A percentile compares a stretch with the other conserved stretches of the same genome.
Conservation (phyloP, 2,113 vertebrate genomes). For the Mesoclemmys tuberculata region DNA sequence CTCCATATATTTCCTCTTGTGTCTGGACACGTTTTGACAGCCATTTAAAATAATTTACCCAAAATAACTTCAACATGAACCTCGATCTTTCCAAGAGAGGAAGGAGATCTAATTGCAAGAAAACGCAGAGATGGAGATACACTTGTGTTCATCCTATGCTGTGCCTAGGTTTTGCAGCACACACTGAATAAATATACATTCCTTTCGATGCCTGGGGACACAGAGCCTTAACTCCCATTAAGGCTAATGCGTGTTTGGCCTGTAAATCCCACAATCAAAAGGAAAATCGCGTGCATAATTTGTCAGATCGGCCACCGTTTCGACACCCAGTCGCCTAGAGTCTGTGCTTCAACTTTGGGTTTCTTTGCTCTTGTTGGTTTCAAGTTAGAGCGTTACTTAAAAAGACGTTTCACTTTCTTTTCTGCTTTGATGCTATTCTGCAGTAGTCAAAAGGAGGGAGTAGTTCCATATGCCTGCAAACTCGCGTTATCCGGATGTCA, state of each 20-base stretch:
- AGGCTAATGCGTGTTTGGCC: neutral
- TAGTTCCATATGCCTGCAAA: neutral
- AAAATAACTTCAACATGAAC: neutral
- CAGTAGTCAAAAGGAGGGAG: neutral
- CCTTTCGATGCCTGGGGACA: neutral
- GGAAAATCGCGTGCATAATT: neutral
- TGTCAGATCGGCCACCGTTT: neutral
- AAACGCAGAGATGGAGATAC: neutral
- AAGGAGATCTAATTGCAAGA: neutral
- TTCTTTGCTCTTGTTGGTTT: neutral
- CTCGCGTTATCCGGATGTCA: neutral
- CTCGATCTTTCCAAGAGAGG: neutral
- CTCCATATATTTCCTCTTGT: neutral
- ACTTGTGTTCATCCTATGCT: too few species aligned
- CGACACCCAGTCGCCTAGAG: neutral
- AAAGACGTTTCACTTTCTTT: neutral
- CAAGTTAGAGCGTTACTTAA: neutral
- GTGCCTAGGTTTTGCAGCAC: neutral
- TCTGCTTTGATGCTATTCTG: neutral
- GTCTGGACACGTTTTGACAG: neutral
- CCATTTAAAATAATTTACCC: neutral
- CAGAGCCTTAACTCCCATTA: neutral
- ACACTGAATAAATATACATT: neutral
- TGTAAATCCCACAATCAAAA: neutral
- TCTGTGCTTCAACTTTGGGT: neutral